Percentiles rank a stretch among this genome's conserved stretches.
Evolutionary conservation across 2,797 vertebrate genomes (phyloP).

Genomic region (Melanotaenia boesemani): DNA sequence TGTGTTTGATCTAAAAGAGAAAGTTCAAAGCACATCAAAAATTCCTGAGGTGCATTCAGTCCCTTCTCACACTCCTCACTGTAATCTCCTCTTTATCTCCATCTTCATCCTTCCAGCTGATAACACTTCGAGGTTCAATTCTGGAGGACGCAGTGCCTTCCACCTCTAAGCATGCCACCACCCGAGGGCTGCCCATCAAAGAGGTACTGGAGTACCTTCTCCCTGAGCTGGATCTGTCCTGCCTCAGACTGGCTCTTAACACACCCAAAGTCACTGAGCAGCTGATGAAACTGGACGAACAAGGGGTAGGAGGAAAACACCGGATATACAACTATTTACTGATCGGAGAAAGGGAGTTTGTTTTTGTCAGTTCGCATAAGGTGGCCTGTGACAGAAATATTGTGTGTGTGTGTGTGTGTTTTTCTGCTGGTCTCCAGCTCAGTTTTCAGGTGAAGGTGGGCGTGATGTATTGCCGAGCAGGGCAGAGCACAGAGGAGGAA

Average conservation of each 20-base stretch:
- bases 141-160: conserved; percentile 95
- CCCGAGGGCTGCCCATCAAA: conserved; percentile 92
- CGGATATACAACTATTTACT: neutral
- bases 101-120: conserved; percentile 82
- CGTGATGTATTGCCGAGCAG: conserved; percentile 96
- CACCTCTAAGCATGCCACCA: conserved; percentile 93
- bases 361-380: neutral
- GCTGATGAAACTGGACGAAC: conserved; percentile 97
- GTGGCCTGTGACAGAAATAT: neutral
- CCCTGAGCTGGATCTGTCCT: conserved; percentile 93
- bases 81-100: conserved; percentile 17
- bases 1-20: conserved; percentile 33
- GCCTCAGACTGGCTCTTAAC: conserved; percentile 94
- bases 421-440: conserved; percentile 82
- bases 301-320: conserved; percentile 85
- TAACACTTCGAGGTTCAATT: conserved; percentile 91
- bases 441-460: conserved; percentile 98
- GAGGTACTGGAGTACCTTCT: conserved; percentile 94
- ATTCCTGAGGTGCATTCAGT: conserved; percentile 57
- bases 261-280: conserved; percentile 97
- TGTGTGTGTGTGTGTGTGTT: conserved; percentile 4
- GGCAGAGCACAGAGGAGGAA: conserved; percentile 97
- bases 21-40: conserved; percentile 47
- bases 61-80: conserved; percentile 26
- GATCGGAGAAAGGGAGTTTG: neutral